Evolutionary conservation across 2,797 vertebrate species (phyloP), one percentile per base, ranked within the genome.

Genomic region (Pampus argenteus): DNA sequence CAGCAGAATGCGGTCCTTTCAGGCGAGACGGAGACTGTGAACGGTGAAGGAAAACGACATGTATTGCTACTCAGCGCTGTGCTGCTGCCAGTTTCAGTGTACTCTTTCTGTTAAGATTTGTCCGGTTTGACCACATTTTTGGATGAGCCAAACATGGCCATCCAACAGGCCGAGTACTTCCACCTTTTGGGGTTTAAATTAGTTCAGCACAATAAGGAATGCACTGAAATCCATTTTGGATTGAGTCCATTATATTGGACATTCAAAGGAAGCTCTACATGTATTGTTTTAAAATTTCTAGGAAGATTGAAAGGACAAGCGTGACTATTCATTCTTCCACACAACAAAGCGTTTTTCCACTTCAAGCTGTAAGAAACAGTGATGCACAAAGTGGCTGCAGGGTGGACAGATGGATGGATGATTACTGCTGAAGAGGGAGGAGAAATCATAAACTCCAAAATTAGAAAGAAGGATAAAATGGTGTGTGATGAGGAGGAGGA

Each of bases 331-430:
- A 47, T 49, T 62, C 54, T 60, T 15, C 36, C 34, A 13, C 13
- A 51, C 26, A 48, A 40, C 25, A 54, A 54, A 10, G 44, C 20
- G 23, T 4, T 60, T 31, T 47, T 26, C 55, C 38, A 51, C 38
- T 66, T 34, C 28, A 61, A 58, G 56, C 44, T 25, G 26, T 34
- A 36, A 56, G 45, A 29, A 45, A 49, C 61, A 18, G 54, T 29
- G 31, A 51, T 54, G 45, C 15, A 56, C 22, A 25, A 18, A 61
- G 44, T 42, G 25, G 34, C 7, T 13, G 56, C 68, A 66, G 47
- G 67, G 51, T 79, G 74, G 82, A 85, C 88, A 90, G 88, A 90
- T 91, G 90, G 86, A 78, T 73, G 66, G 71, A 71, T 83, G 82
- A 91, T 92, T 89, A 71, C 83, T 77, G 71, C 75, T 62, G 73